Evolutionary conservation across 2,888 invertebrate species (phyloP), one percentile per base, ranked within the genome.

Genomic region (Leucania comma): DNA sequence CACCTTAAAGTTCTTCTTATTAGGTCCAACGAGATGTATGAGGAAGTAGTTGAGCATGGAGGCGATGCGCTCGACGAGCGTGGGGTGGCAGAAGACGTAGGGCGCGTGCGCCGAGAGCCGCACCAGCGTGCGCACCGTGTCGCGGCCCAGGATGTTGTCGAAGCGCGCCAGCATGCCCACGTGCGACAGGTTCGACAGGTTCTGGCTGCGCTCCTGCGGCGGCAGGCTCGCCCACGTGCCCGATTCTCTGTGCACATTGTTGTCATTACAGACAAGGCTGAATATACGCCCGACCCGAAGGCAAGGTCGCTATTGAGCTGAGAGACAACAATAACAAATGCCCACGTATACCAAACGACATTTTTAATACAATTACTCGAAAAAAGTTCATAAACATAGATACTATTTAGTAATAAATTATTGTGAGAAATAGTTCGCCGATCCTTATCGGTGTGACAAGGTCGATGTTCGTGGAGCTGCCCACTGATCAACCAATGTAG

Each of bases 41-140:
- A 99, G 94, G 91, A 99, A 98, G 93, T 99, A 99, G 95, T 99
- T 99, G 69, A 99, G 96, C 99, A 99, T 99, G 14, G 98, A 97
- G 0, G 99, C 98, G 72, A 99, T 98, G 38, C 99, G 96, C 90
- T 99, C 99, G 1, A 99, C 99, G 96, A 99, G 98, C 10, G 98
- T 98, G 53, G 97, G 97, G 90, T 99, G 99, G 82, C 98, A 98
- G 94, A 99, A 99, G 57, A 99, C 98, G 57, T 90, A 93, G 95
- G 97, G 90, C 96, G 97, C 90, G 97, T 98, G 95, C 0, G 97
- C 97, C 0, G 98, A 98, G 65, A 98, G 95, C 69, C 98, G 96
- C 85, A 98, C 98, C 10, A 99, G 96, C 10, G 98, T 97, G 69
- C 97, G 97, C 73, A 99, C 98, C 0, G 99, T 99, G 92, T 98